Evolutionary conservation across 64 coral and sea anemone genomes (phyloP), one percentile per base, ranked within the genome.

Genomic region (Pocillopora damicornis): DNA sequence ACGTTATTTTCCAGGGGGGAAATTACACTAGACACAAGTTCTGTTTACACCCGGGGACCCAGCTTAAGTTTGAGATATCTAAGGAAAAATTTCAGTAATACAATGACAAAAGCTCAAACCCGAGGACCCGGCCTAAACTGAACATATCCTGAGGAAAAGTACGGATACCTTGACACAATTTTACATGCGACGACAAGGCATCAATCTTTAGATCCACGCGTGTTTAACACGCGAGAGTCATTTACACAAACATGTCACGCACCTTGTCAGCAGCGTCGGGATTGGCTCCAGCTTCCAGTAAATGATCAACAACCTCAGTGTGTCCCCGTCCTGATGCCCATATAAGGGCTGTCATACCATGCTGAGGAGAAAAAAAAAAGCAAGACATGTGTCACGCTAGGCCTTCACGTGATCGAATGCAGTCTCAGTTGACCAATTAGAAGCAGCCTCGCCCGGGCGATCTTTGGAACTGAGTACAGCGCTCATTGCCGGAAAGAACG

Each of bases 261-360:
- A 98, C 95, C 87, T 98, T 98, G 77, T 98, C 95, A 37, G 89
- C 86, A 1, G 95, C 85, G 57, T 92, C 93, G 2, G 95, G 86
- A 63, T 91, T 76, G 22, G 95, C 95, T 88, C 95, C 95, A 83
- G 95, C 95, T 34, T 92, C 87, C 17, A 98, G 87, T 67, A 98
- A 87, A 77, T 94, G 90, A 35, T 94, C 75, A 87, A 94, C 89
- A 14, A 94, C 93, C 86, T 87, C 86, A 63, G 81, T 92, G 79
- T 98, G 95, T 75, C 95, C 95, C 5, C 95, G 92, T 5, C 95
- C 95, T 25, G 95, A 91, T 60, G 95, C 95, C 95, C 95, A 98
- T 69, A 98, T 98, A 81, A 98, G 89, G 80, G 95, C 92, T 38
- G 92, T 98, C 95, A 98, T 98, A 66, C 95, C 95, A 98, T 98